Conservation (phyloP, 2,797 vertebrate species). For the Microhierax caerulescens region DNA sequence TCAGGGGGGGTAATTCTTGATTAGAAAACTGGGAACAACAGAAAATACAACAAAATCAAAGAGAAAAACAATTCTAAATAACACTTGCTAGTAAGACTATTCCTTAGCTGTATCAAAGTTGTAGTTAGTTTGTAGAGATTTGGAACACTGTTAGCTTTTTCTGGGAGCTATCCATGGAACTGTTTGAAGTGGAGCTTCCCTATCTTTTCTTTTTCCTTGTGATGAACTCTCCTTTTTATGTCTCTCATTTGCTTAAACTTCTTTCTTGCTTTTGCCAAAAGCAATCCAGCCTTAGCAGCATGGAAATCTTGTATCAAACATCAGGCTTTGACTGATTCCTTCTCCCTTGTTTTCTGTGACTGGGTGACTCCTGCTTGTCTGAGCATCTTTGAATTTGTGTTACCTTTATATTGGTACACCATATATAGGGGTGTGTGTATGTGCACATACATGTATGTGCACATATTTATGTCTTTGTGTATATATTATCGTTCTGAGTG, state of each 20-base stretch:
- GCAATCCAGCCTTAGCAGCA: background rate
- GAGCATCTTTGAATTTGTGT: background rate
- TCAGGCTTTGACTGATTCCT: background rate
- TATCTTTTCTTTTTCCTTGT: background rate
- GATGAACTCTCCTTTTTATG: background rate
- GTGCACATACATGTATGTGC: accelerated
- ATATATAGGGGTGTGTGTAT: accelerated
- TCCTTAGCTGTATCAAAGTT: background rate
- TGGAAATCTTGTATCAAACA: background rate
- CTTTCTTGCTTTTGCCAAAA: background rate
- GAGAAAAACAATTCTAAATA: background rate
- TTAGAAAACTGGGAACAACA: background rate
- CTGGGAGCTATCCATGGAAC: background rate
- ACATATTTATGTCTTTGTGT: background rate
- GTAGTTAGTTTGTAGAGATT: background rate
- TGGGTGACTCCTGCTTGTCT: background rate
- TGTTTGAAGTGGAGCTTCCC: background rate
- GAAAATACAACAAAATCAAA: background rate
- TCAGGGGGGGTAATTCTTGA: background rate
- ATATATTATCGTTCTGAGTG: background rate
- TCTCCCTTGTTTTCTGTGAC: background rate
- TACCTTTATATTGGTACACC: background rate
- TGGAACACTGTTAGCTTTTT: background rate
- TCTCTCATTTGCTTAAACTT: background rate
- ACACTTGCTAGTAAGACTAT: background rate